Evolutionary conservation across 1,140 invertebrate species (phyloP).

Genomic region (Drosophila nannoptera): DNA sequence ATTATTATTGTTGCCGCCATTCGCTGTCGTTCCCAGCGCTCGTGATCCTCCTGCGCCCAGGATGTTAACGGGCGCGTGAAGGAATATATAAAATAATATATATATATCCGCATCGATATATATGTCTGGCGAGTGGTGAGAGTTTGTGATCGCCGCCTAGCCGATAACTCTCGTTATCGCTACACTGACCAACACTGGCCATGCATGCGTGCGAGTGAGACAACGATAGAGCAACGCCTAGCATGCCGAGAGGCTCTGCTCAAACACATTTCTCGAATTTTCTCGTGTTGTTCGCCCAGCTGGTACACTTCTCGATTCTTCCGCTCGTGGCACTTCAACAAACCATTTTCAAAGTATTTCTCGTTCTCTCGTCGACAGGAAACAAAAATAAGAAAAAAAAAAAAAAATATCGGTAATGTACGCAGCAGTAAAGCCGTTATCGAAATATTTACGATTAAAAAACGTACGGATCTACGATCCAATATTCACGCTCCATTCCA

Average conservation of each 20-base stretch:
- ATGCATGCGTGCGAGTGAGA: background rate
- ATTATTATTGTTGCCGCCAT: constrained; percentile 71
- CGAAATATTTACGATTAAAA: constrained; percentile 81
- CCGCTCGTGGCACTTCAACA: too few relatives aligned
- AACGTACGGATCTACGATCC: constrained; percentile 83
- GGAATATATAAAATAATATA: too few relatives aligned
- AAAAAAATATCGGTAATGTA: too few relatives aligned
- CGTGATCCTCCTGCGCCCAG: constrained; percentile 70
- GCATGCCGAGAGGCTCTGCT: background rate
- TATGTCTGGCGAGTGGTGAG: background rate
- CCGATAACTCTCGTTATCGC: background rate
- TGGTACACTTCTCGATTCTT: background rate
- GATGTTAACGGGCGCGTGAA: background rate
- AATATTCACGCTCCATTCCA: constrained; percentile 85
- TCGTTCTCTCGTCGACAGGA: background rate
- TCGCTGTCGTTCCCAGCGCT: constrained; percentile 67
- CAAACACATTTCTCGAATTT: constrained; percentile 3
- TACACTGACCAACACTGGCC: constrained; percentile 6
- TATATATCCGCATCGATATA: too few relatives aligned
- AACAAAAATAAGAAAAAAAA: too few relatives aligned
- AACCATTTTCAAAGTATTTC: too few relatives aligned
- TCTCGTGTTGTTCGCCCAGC: background rate
- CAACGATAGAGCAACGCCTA: background rate
- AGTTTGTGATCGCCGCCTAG: constrained; percentile 4
- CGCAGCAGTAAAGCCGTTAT: constrained; percentile 60